A percentile compares a stretch with the other conserved stretches of the same genome.
Conservation (phyloP, 2,888 invertebrate species). For the Didymodactylos carnosus region DNA sequence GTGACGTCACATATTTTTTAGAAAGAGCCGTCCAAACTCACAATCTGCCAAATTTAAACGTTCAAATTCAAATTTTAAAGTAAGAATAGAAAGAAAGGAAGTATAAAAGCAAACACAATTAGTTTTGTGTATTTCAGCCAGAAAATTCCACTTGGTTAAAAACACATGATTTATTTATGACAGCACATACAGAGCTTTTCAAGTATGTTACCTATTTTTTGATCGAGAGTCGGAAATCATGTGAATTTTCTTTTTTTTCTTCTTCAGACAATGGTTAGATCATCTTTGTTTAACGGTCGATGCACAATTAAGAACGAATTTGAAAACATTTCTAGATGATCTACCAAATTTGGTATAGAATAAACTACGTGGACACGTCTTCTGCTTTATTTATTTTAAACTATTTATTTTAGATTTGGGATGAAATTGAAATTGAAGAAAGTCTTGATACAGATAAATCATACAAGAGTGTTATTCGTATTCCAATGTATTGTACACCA, state of each 20-base stretch:
- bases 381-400: not conserved
- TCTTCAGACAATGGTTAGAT: not conserved
- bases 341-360: not conserved
- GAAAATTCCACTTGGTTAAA: not conserved
- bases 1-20: no score
- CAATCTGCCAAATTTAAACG: no score
- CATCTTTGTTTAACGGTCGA: not conserved
- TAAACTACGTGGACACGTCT: no score
- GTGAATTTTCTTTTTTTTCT: not conserved
- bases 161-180: not conserved
- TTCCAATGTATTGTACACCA: not conserved
- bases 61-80: no score
- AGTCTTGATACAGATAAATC: not conserved
- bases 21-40: no score
- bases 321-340: not conserved
- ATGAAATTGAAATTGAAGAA: slow-evolving; percentile 13
- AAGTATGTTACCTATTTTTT: not conserved
- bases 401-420: slow-evolving; percentile 1
- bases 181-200: not conserved
- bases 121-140: no score
- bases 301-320: not conserved
- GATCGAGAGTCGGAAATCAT: no score
- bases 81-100: no score
- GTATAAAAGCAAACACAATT: no score
- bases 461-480: not conserved